A percentile compares a stretch with the other conserved stretches of the same genome.
phyloP scores from a whole-genome alignment of 1,140 invertebrate genomes.

The Bathynomus jamesi region DNA sequence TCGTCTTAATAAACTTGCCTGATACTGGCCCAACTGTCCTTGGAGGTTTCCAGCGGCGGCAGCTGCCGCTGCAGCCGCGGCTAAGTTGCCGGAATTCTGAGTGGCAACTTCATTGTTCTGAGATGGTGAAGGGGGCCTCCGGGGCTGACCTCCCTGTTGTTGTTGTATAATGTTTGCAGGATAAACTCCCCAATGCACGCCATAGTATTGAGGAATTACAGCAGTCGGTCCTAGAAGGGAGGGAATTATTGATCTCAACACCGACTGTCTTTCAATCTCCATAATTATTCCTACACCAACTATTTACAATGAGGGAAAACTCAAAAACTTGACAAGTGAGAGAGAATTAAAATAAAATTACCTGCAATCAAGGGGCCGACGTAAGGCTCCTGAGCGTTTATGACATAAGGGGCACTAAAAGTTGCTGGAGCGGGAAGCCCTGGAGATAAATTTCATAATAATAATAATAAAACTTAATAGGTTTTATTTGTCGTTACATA shows the following conservation, averaged over 20 bases:
- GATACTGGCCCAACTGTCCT: slow-evolving; percentile 24
- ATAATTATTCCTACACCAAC: no score
- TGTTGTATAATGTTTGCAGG: slow-evolving; percentile 39
- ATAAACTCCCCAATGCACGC: slow-evolving; percentile 68
- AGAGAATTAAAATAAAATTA: slow-evolving; percentile 33
- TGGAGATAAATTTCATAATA: neutral
- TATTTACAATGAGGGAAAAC: no score
- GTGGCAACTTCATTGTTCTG: slow-evolving; percentile 36
- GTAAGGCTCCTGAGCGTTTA: slow-evolving; percentile 70
- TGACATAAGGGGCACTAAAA: slow-evolving; percentile 74
- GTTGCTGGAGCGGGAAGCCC: slow-evolving; percentile 55
- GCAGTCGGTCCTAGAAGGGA: slow-evolving; percentile 66
- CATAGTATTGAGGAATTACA: slow-evolving; percentile 49
- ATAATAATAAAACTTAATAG: no score
- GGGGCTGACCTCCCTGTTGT: slow-evolving; percentile 28
- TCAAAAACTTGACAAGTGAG: neutral
- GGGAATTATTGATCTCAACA: no score
- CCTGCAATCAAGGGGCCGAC: slow-evolving; percentile 47
- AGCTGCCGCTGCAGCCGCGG: slow-evolving; percentile 5
- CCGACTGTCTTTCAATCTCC: no score
- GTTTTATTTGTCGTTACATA: no score
- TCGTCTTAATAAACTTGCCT: slow-evolving; percentile 15
- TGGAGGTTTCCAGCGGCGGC: slow-evolving; percentile 27
- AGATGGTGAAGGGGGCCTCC: slow-evolving; percentile 32
- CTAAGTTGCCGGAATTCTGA: slow-evolving; percentile 32